Conservation (phyloP, 2,113 vertebrate species). For the Catharus bicknelli region DNA sequence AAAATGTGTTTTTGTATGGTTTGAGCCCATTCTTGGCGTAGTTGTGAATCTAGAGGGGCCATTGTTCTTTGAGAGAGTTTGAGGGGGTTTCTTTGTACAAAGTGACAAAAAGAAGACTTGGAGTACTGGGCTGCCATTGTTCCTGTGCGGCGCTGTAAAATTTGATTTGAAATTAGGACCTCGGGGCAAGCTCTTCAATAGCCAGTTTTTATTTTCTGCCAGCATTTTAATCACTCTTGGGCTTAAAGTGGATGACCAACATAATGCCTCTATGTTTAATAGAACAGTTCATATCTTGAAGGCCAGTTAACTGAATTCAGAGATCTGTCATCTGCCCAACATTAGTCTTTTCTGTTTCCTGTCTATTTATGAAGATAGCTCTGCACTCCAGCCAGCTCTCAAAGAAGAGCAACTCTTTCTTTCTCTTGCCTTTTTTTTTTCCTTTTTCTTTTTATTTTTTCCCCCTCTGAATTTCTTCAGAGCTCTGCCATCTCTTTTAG, state of each 20-base stretch:
- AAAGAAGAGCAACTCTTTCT: slow-evolving; percentile 55
- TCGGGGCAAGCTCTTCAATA: slow-evolving; percentile 84
- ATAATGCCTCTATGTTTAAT: slow-evolving; percentile 91
- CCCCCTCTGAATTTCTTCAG: background rate
- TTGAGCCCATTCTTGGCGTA: slow-evolving; percentile 79
- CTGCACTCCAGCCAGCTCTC: slow-evolving; percentile 69
- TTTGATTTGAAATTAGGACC: slow-evolving; percentile 93
- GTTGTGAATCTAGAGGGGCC: slow-evolving; percentile 76
- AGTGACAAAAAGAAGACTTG: slow-evolving; percentile 83
- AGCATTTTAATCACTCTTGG: slow-evolving; percentile 91
- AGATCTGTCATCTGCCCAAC: slow-evolving; percentile 92
- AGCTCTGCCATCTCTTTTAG: background rate
- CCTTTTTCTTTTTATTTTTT: rapidly evolving
- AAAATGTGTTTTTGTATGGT: slow-evolving; percentile 87
- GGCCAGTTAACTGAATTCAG: slow-evolving; percentile 86
- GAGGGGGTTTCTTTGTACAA: slow-evolving; percentile 85
- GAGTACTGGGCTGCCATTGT: slow-evolving; percentile 86
- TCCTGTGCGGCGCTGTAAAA: slow-evolving; percentile 85
- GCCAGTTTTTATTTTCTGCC: slow-evolving; percentile 90
- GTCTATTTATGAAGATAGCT: slow-evolving; percentile 79
- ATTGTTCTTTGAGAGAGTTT: slow-evolving; percentile 82
- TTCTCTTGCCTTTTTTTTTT: background rate
- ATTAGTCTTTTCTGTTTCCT: slow-evolving; percentile 85
- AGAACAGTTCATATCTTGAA: slow-evolving; percentile 86
- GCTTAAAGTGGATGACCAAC: slow-evolving; percentile 81